These are phyloP conservation scores for Chaetodon trifascialis DNA, from an alignment of 2,113 vertebrate species.

Conservation along the genomic window DNA sequence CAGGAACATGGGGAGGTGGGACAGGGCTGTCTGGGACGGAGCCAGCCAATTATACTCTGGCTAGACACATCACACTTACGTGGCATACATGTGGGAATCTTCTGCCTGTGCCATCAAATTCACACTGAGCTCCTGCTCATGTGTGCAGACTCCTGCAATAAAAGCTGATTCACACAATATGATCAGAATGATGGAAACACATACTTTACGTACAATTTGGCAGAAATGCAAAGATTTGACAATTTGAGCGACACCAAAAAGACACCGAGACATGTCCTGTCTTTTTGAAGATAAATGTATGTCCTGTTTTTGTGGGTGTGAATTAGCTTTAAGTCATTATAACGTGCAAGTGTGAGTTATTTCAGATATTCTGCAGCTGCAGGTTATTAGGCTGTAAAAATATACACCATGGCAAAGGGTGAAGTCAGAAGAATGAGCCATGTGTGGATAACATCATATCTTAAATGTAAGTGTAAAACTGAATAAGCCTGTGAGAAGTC, in stretches of 20 bases:
- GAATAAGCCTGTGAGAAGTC: not conserved
- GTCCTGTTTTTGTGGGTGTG: not conserved
- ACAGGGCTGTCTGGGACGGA: constrained; percentile 72
- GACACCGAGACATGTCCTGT: not conserved
- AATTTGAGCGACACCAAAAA: not conserved
- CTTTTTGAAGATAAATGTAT: not conserved
- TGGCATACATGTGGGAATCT: constrained; percentile 56
- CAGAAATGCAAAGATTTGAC: not conserved
- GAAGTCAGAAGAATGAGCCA: not conserved
- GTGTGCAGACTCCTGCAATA: too few relatives aligned
- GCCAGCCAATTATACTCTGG: constrained; percentile 76
- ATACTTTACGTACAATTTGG: not conserved
- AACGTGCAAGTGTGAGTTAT: not conserved
- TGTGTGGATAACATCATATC: not conserved
- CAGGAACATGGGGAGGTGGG: constrained; percentile 71
- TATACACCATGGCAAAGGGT: not conserved
- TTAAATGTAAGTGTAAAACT: not conserved
- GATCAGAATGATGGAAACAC: not conserved
- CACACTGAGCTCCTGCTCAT: constrained; percentile 17
- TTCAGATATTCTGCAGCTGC: not conserved
- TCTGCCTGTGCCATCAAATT: constrained; percentile 28
- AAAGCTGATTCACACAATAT: not conserved
- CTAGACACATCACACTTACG: constrained; percentile 73
- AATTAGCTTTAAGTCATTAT: not conserved
- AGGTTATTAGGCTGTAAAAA: not conserved